phyloP scores from a whole-genome alignment of 1,140 invertebrate species.

The Aphidius ervi region DNA sequence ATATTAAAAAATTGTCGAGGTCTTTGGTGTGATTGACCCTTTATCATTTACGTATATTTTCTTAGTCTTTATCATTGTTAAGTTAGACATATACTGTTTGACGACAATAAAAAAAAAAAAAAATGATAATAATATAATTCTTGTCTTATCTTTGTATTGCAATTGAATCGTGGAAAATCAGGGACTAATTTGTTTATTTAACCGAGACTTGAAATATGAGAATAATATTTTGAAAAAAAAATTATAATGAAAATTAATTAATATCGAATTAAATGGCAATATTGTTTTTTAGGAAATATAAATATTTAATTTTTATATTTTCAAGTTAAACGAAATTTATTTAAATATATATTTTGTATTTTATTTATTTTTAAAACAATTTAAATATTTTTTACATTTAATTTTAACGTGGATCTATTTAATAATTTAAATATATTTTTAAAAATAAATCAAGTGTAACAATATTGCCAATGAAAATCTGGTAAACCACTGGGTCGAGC shows the following conservation, averaged over 20 bases:
- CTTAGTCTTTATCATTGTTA: constrained; percentile 1
- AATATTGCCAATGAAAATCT: constrained; percentile 44
- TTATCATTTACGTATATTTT: constrained; percentile 14
- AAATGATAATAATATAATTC: neutral
- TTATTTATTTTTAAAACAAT: too few relatives aligned
- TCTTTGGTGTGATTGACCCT: constrained; percentile 17
- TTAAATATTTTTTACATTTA: neutral
- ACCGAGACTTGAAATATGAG: neutral
- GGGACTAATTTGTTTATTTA: constrained; percentile 13
- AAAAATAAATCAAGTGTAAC: constrained; percentile 33
- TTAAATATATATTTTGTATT: too few relatives aligned
- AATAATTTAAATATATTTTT: too few relatives aligned
- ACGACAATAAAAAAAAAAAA: too few relatives aligned
- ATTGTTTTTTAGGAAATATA: too few relatives aligned
- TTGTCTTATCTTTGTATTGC: constrained; percentile 8
- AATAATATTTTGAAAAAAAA: too few relatives aligned
- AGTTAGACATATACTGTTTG: too few relatives aligned
- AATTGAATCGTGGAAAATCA: constrained; percentile 17
- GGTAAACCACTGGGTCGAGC: constrained; percentile 42
- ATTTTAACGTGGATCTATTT: too few relatives aligned
- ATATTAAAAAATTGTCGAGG: neutral
- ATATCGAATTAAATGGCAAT: neutral
- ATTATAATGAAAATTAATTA: neutral
- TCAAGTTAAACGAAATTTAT: too few relatives aligned
- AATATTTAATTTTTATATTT: too few relatives aligned